phyloP scores from a whole-genome alignment of 2,113 vertebrate species.

The Corydoras maculifer region DNA sequence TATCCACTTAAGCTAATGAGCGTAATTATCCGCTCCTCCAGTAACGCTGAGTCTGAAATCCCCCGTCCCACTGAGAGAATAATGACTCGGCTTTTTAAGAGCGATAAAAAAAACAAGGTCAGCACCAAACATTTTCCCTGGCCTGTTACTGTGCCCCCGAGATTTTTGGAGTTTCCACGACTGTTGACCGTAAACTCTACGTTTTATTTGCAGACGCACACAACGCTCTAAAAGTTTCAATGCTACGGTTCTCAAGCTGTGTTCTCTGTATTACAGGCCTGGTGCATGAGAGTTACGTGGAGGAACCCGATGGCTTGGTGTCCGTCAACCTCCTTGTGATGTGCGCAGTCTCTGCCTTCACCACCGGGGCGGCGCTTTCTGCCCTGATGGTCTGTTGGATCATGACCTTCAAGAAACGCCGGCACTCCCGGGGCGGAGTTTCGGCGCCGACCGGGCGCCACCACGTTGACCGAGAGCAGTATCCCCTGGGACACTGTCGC shows the following conservation, averaged over 20 bases:
- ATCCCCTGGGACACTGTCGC: constrained; percentile 76
- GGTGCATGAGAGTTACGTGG: constrained; percentile 81
- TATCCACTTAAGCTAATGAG: constrained; percentile 67
- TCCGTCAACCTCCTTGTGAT: constrained; percentile 90
- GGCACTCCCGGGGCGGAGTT: constrained; percentile 52
- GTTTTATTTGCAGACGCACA: too few relatives aligned
- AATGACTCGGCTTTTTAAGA: constrained; percentile 41
- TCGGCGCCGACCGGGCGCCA: constrained; percentile 65
- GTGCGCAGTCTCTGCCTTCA: constrained; percentile 87
- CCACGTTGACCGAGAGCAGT: constrained; percentile 81
- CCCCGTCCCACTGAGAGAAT: constrained; percentile 46
- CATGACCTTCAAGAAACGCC: constrained; percentile 83
- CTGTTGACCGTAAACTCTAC: too few relatives aligned
- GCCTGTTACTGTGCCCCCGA: too few relatives aligned
- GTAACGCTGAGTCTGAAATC: constrained; percentile 41
- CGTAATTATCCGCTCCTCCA: constrained; percentile 55
- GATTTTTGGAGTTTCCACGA: too few relatives aligned
- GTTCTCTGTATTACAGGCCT: constrained; percentile 59
- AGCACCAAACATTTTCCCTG: too few relatives aligned
- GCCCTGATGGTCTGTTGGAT: constrained; percentile 93
- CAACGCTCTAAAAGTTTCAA: too few relatives aligned
- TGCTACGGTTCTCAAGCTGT: background rate
- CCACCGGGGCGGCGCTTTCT: constrained; percentile 85
- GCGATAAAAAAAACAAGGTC: constrained; percentile 30
- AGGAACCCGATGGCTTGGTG: constrained; percentile 84